phyloP scores from a whole-genome alignment of 2,113 vertebrate species.

The Potamarius usumacintae region DNA sequence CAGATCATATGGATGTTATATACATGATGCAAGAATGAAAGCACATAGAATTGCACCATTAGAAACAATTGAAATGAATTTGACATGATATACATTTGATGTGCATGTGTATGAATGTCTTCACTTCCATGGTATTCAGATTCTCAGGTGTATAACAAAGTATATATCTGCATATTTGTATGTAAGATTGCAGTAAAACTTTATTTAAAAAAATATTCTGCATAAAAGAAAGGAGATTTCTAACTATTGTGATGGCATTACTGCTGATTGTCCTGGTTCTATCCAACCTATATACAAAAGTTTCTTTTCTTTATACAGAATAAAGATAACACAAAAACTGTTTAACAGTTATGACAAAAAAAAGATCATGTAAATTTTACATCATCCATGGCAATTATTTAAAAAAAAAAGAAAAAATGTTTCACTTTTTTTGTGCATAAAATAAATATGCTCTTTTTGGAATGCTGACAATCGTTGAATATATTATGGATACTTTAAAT shows the following conservation, averaged over 20 bases:
- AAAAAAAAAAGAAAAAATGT: conserved; percentile 40
- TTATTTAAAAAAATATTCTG: background rate
- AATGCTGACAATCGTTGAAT: conserved; percentile 67
- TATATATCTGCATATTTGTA: background rate
- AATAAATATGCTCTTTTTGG: conserved; percentile 76
- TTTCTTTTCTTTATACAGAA: conserved; percentile 63
- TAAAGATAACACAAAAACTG: conserved; percentile 61
- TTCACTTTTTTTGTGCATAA: conserved; percentile 69
- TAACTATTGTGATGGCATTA: conserved; percentile 3
- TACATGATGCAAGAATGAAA: background rate
- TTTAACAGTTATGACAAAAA: conserved; percentile 63
- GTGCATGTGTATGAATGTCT: background rate
- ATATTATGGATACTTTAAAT: conserved; percentile 71
- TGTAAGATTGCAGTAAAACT: background rate
- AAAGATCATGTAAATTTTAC: conserved; percentile 63
- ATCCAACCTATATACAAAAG: conserved; percentile 57
- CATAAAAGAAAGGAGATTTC: conserved; percentile 14
- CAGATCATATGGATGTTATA: background rate
- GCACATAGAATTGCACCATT: background rate
- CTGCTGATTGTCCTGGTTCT: conserved; percentile 48
- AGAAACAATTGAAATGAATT: background rate
- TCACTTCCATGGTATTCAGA: background rate
- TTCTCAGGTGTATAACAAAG: background rate
- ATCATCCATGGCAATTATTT: conserved; percentile 63
- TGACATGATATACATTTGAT: background rate